These are phyloP conservation scores for Gymnothorax javanicus DNA, from an alignment of 2,797 vertebrate species.

Conservation along the genomic window DNA sequence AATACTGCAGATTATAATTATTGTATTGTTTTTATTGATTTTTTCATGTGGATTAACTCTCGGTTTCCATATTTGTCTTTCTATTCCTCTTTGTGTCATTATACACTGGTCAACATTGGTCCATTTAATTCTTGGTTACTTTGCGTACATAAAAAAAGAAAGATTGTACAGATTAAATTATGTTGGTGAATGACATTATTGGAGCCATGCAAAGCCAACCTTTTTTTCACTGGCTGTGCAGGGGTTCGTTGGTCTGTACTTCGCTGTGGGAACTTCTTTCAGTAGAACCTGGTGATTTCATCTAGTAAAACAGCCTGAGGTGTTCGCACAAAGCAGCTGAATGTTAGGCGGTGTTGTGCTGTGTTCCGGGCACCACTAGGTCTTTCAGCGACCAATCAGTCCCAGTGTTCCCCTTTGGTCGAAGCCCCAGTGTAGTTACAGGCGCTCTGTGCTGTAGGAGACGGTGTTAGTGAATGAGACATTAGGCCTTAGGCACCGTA, in stretches of 20 bases:
- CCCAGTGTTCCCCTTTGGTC: neutral
- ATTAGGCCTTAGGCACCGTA: neutral
- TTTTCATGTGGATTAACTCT: neutral
- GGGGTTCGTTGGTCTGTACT: neutral
- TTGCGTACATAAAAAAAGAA: neutral
- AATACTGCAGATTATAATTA: neutral
- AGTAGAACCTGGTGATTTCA: neutral
- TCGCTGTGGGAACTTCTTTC: neutral
- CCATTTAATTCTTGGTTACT: neutral
- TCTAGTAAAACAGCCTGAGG: neutral
- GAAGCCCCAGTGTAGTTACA: neutral
- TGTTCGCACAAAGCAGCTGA: no score
- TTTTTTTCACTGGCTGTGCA: neutral
- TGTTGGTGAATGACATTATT: neutral
- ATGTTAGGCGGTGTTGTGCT: neutral
- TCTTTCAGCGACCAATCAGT: neutral
- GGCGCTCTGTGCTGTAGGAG: neutral
- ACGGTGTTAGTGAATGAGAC: neutral
- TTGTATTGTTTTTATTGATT: neutral
- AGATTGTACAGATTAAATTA: neutral
- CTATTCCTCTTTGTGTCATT: neutral
- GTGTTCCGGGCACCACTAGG: neutral
- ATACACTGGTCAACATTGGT: neutral
- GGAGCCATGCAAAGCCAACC: neutral
- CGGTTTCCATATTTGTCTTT: neutral